These are phyloP conservation scores for Mayetiola destructor DNA, from an alignment of 2,888 invertebrate genomes.

Conservation along the genomic window DNA sequence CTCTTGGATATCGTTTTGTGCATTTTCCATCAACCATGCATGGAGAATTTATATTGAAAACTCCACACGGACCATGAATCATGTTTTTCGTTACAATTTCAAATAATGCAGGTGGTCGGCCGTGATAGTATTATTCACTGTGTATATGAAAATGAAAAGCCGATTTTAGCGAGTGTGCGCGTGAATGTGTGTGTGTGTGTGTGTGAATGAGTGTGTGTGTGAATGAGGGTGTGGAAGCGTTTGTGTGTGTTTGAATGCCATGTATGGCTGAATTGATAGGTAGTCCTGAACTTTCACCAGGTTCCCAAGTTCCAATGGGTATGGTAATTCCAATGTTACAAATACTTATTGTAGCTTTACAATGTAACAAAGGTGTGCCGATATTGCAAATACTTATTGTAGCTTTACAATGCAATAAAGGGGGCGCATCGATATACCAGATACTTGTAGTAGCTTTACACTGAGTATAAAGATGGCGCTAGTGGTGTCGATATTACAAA, in stretches of 20 bases:
- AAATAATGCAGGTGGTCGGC: constrained; percentile 22
- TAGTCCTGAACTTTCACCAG: too few relatives aligned
- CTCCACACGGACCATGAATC: constrained; percentile 29
- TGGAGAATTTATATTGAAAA: constrained; percentile 25
- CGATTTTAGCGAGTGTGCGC: too few relatives aligned
- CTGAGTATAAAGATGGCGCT: too few relatives aligned
- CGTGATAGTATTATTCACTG: constrained; percentile 18
- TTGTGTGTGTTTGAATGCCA: too few relatives aligned
- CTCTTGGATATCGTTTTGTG: constrained; percentile 23
- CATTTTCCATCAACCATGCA: constrained; percentile 31
- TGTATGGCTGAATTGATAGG: too few relatives aligned
- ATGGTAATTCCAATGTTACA: constrained; percentile 26
- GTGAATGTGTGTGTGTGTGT: too few relatives aligned
- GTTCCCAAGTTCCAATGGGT: too few relatives aligned
- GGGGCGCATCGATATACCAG: too few relatives aligned
- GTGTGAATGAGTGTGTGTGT: constrained; percentile 21
- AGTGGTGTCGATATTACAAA: too few relatives aligned
- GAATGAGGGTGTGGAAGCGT: too few relatives aligned
- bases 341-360: constrained; percentile 24
- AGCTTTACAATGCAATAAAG: constrained; percentile 19
- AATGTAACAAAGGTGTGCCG: constrained; percentile 20
- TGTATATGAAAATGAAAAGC: too few relatives aligned
- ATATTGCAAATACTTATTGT: constrained; percentile 27
- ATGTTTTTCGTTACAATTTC: constrained; percentile 23
- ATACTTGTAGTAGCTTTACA: too few relatives aligned